Conservation (phyloP, 2,888 invertebrate genomes). For the Drosophila vallismaia region DNA sequence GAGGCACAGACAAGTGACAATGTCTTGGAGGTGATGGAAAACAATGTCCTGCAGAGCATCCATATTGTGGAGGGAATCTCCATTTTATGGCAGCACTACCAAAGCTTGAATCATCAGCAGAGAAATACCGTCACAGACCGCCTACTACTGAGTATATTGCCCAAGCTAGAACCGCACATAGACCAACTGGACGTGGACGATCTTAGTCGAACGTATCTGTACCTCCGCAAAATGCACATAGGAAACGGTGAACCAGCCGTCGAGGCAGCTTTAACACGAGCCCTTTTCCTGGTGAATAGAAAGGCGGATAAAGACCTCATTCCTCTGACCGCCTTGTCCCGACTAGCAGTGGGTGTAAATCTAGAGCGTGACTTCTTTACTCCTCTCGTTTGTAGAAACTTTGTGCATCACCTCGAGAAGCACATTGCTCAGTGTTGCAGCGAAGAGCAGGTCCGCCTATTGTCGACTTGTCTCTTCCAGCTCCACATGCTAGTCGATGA, state of each 20-base stretch:
- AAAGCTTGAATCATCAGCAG: slow-evolving; percentile 16
- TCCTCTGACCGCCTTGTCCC: slow-evolving; percentile 82
- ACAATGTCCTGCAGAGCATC: background rate
- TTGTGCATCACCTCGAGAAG: slow-evolving; percentile 82
- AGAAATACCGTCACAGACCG: slow-evolving; percentile 17
- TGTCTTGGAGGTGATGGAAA: background rate
- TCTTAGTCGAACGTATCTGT: slow-evolving; percentile 84
- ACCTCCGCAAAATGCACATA: slow-evolving; percentile 84
- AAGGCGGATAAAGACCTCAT: slow-evolving; percentile 57
- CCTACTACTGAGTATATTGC: slow-evolving; percentile 49
- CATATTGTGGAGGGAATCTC: slow-evolving; percentile 26
- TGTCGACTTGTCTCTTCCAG: slow-evolving; percentile 84
- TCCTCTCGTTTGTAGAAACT: slow-evolving; percentile 81
- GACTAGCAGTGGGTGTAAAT: slow-evolving; percentile 84
- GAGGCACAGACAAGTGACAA: slow-evolving; percentile 2
- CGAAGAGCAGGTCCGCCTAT: slow-evolving; percentile 83
- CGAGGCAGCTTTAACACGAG: slow-evolving; percentile 79
- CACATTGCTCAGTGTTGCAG: slow-evolving; percentile 79
- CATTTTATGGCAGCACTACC: slow-evolving; percentile 65
- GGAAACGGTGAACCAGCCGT: slow-evolving; percentile 76
- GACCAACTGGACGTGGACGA: slow-evolving; percentile 81
- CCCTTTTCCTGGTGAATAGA: slow-evolving; percentile 68
- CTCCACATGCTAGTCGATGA: slow-evolving; percentile 82
- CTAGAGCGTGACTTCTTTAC: slow-evolving; percentile 82
- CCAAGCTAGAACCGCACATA: slow-evolving; percentile 73